phyloP scores from a whole-genome alignment of 2,113 vertebrate genomes.

The Dunckerocampus dactyliophorus region DNA sequence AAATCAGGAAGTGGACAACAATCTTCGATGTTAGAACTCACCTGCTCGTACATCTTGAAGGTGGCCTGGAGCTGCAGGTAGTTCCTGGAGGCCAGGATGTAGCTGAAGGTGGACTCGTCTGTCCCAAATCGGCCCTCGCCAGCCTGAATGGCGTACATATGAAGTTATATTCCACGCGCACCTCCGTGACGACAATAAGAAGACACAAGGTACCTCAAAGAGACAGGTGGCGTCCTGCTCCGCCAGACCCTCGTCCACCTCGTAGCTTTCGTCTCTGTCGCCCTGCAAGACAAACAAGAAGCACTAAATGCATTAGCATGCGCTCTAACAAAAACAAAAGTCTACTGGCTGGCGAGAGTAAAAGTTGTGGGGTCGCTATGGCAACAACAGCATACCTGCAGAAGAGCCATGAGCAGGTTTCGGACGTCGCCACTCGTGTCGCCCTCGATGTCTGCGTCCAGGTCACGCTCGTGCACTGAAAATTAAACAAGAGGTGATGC shows the following conservation, averaged over 20 bases:
- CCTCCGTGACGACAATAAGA: too few relatives aligned
- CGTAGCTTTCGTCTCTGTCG: conserved; percentile 69
- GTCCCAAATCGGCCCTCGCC: conserved; percentile 74
- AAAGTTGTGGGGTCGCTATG: background rate
- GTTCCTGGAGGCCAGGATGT: conserved; percentile 71
- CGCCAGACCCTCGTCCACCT: conserved; percentile 73
- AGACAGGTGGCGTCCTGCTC: conserved; percentile 67
- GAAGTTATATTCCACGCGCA: background rate
- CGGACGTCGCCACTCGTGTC: conserved; percentile 77
- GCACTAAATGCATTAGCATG: too few relatives aligned
- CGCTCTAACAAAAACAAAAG: background rate
- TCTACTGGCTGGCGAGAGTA: background rate
- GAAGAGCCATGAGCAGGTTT: conserved; percentile 67
- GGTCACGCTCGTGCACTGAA: conserved; percentile 74
- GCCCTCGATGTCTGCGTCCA: conserved; percentile 73
- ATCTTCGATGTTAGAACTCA: conserved; percentile 25
- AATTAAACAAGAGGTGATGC: background rate
- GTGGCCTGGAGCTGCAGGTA: conserved; percentile 77
- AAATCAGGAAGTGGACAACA: background rate
- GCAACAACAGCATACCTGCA: conserved; percentile 54
- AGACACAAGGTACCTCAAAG: conserved; percentile 61
- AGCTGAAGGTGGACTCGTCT: conserved; percentile 76
- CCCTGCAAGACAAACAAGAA: conserved; percentile 55
- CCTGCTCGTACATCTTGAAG: conserved; percentile 77
- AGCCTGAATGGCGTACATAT: conserved; percentile 48